A percentile compares a stretch with the other conserved stretches of the same genome.
phyloP scores from a whole-genome alignment of 2,113 vertebrate species.

The Pteropus alecto region DNA sequence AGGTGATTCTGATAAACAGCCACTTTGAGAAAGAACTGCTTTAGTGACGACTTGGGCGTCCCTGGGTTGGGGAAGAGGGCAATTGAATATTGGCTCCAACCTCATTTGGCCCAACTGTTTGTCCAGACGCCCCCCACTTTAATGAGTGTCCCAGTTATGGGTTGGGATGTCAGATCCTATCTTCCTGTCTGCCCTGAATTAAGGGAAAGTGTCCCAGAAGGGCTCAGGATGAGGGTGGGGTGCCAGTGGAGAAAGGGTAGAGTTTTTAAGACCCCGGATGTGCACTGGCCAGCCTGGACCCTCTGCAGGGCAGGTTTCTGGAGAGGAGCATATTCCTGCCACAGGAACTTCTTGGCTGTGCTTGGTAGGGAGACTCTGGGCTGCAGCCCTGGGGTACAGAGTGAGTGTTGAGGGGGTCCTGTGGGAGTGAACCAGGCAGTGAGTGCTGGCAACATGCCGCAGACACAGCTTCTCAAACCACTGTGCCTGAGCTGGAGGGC shows the following conservation, averaged over 20 bases:
- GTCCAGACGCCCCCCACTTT: neutral
- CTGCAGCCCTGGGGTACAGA: neutral
- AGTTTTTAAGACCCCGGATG: neutral
- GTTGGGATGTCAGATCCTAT: neutral
- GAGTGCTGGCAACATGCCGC: neutral
- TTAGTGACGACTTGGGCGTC: neutral
- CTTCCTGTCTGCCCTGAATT: neutral
- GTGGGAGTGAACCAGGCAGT: neutral
- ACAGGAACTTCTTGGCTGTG: neutral
- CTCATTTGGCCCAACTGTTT: neutral
- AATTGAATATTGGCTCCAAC: neutral
- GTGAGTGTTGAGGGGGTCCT: neutral
- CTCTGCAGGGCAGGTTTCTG: neutral
- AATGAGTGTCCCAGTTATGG: neutral
- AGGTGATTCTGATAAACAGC: neutral
- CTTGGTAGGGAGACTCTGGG: neutral
- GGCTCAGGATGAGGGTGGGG: neutral
- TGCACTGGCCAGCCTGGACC: fast-evolving
- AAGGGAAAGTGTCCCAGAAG: neutral
- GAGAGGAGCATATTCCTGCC: neutral
- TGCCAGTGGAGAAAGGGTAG: neutral
- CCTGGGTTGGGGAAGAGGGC: neutral
- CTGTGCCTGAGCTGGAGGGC: neutral
- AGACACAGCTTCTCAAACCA: neutral
- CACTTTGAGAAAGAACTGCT: neutral